Evolutionary conservation across 2,113 vertebrate genomes (phyloP).

Genomic region (Sceloporus undulatus): DNA sequence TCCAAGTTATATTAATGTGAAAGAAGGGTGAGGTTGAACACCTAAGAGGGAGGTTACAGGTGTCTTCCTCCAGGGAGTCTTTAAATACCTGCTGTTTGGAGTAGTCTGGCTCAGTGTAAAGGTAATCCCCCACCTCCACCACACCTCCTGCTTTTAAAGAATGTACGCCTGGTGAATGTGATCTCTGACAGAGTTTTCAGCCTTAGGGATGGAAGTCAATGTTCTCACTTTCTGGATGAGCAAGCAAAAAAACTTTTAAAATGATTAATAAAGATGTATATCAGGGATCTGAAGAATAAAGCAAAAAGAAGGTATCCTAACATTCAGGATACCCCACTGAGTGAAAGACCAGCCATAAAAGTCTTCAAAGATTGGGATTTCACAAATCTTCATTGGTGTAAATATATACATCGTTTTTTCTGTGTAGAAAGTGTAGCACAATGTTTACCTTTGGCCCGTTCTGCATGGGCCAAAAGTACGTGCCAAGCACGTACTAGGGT

Average conservation of each 20-base stretch:
- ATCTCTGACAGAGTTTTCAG: constrained; percentile 47
- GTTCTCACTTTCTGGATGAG: constrained; percentile 37
- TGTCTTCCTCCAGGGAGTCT: constrained; percentile 60
- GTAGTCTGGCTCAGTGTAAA: constrained; percentile 37
- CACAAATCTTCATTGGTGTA: too few relatives aligned
- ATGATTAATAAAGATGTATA: not conserved
- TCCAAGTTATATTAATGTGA: constrained; percentile 42
- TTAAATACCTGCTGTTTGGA: constrained; percentile 50
- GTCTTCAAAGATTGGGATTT: too few relatives aligned
- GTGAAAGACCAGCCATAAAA: too few relatives aligned
- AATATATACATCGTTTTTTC: too few relatives aligned
- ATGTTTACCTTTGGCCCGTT: too few relatives aligned
- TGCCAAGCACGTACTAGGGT: too few relatives aligned
- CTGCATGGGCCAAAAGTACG: too few relatives aligned
- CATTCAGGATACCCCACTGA: too few relatives aligned
- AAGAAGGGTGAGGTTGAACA: constrained; percentile 44
- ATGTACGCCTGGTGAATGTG: not conserved
- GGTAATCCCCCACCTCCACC: not conserved
- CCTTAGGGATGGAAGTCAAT: constrained; percentile 11
- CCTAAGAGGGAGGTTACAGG: constrained; percentile 56
- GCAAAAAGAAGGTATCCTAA: too few relatives aligned
- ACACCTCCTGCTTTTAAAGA: constrained; percentile 42
- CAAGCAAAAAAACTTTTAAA: not conserved
- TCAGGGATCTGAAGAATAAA: too few relatives aligned
- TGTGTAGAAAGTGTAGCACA: too few relatives aligned